Conservation (phyloP, 2,797 vertebrate genomes). For the Sciaenops ocellatus region DNA sequence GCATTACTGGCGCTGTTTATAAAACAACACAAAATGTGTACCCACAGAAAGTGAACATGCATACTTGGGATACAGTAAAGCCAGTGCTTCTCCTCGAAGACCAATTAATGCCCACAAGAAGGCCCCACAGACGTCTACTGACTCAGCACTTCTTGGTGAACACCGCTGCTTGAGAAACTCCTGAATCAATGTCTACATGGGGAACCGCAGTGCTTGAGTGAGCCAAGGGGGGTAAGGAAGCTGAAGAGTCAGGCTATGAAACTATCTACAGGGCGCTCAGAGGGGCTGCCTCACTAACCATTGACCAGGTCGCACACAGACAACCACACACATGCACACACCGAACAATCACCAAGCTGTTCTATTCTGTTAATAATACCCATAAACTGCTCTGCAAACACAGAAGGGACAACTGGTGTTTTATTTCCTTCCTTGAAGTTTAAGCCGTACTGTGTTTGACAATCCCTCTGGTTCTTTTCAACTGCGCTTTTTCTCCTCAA, state of each 20-base stretch:
- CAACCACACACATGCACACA: constrained; percentile 8
- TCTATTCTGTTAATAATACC: constrained; percentile 59
- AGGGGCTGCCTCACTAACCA: too few species aligned
- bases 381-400: constrained; percentile 57
- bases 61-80: constrained; percentile 70
- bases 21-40: constrained; percentile 73
- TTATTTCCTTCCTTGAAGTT: constrained; percentile 59
- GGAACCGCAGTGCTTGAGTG: constrained; percentile 11
- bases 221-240: constrained; percentile 14
- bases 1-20: constrained; percentile 67
- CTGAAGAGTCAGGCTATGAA: constrained; percentile 17
- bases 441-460: constrained; percentile 51
- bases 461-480: constrained; percentile 70
- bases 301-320: neutral
- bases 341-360: constrained; percentile 38
- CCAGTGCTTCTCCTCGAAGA: constrained; percentile 64
- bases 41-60: constrained; percentile 61
- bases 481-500: constrained; percentile 55
- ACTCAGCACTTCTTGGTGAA: constrained; percentile 69
- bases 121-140: constrained; percentile 72
- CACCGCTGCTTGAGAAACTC: constrained; percentile 27
- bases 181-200: constrained; percentile 26
- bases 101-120: constrained; percentile 79
- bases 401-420: constrained; percentile 52
- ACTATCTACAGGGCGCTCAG: neutral